Conservation (phyloP, 2,113 vertebrate genomes). For the Chlorodrepanis virens region DNA sequence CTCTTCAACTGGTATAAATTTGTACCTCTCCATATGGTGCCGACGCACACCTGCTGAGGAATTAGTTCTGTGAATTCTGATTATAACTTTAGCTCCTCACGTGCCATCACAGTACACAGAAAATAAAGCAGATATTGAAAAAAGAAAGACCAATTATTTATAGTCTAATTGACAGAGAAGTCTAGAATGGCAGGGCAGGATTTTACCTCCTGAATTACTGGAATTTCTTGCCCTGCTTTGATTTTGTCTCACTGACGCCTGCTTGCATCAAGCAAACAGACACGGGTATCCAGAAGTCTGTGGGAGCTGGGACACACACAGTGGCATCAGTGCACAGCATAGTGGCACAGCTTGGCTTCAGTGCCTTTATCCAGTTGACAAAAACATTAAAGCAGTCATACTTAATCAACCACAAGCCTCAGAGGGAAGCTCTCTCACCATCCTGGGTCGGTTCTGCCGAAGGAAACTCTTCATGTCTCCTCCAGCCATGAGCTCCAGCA, state of each 20-base stretch:
- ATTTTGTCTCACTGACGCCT: background rate
- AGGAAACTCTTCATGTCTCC: constrained; percentile 94
- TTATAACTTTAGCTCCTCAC: background rate
- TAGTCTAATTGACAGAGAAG: background rate
- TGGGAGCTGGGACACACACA: background rate
- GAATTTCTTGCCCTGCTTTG: background rate
- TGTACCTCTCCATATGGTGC: background rate
- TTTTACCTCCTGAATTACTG: background rate
- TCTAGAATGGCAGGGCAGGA: background rate
- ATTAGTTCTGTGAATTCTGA: background rate
- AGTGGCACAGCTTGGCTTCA: background rate
- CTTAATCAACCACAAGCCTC: background rate
- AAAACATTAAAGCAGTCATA: background rate
- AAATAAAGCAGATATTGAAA: background rate
- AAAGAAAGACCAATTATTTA: background rate
- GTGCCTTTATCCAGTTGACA: background rate
- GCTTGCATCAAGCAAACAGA: background rate
- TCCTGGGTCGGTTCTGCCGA: constrained; percentile 82
- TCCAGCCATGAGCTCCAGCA: constrained; percentile 92
- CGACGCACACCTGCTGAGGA: background rate
- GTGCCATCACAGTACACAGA: background rate
- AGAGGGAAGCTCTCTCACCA: constrained; percentile 66
- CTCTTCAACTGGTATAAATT: background rate
- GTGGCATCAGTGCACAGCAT: no score
- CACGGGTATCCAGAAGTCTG: background rate